Base-by-base conservation (phyloP, 92 coral and sea anemone genomes). In the Pocillopora meandrina region DNA sequence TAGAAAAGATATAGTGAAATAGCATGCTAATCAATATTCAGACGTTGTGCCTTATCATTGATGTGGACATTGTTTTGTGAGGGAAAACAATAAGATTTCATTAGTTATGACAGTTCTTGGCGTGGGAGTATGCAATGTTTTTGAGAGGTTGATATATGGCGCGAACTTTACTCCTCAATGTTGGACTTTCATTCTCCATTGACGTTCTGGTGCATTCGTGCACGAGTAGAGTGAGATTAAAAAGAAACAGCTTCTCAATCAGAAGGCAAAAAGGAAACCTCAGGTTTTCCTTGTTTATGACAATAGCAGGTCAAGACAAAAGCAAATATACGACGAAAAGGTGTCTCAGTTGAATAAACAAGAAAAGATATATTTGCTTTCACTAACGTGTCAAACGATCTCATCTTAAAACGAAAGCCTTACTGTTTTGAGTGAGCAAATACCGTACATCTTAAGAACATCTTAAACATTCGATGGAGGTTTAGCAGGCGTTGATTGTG, bases 401-500 rank as follows among this genome's bases (percentile, higher is more conserved):
- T 21, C 19, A 21, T 31, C 56, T 36, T 20, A n/a, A 67, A 21
- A 68, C 33, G 70, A 80, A 11, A 20, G 56, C 74, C 19, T 70
- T 34, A 21, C 74, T 35, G 19, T 70, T 35, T 34, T n/a, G 52
- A 70, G 74, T 16, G 14, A 63, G 65, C 36, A 63, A 49, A 82
- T 61, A 82, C 18, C 18, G 33, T 26, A 10, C 63, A 61, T 73
- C 31, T 73, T 61, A 52, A 49, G 72, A 72, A 9, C 52, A 42
- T 42, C 8, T 42, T 42, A 42, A 42, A 42, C 8, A 42, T 42
- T 33, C 42, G 34, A 61, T 10, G 34, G 68, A 9, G 42, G 70
- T 60, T 68, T 34, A 58, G 70, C 1, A 61, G 57, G 72, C 61
- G 86, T 15, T 83, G 86, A 83, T 73, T 72, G 79, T 83, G 70